A percentile compares a stretch with the other conserved stretches of the same genome.
phyloP scores from a whole-genome alignment of 2,888 invertebrate species.

The Stenodera caucasica region DNA sequence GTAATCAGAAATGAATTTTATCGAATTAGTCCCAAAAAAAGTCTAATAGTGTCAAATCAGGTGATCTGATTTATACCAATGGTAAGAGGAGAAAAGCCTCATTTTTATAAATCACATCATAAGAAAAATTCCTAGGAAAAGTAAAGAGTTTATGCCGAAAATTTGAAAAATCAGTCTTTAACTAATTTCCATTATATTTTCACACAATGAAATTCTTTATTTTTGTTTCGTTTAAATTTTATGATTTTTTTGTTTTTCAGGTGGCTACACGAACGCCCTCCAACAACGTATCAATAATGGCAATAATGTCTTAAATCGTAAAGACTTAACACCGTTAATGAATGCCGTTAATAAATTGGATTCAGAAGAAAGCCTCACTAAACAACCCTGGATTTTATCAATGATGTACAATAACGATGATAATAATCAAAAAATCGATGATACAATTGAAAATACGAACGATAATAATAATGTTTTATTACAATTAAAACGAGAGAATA shows the following conservation, averaged over 20 bases:
- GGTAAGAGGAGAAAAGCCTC: too few species aligned
- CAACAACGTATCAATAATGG: constrained; percentile 66
- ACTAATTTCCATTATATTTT: too few species aligned
- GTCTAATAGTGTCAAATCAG: too few species aligned
- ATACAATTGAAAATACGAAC: constrained; percentile 57
- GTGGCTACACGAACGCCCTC: constrained; percentile 62
- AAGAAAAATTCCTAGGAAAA: too few species aligned
- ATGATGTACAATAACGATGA: constrained; percentile 42
- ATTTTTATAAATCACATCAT: too few species aligned
- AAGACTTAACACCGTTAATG: constrained; percentile 60
- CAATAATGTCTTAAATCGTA: constrained; percentile 59
- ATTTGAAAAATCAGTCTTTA: too few species aligned
- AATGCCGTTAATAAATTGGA: constrained; percentile 62
- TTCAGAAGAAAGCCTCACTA: constrained; percentile 56
- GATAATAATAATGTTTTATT: constrained; percentile 63
- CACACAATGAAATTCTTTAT: too few species aligned
- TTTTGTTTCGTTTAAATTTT: too few species aligned
- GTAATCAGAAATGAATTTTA: too few species aligned
- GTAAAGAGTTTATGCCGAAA: too few species aligned
- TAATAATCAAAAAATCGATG: constrained; percentile 57
- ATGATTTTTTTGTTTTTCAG: constrained; percentile 48
- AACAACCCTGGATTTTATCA: constrained; percentile 53
- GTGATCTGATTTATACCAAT: too few species aligned
- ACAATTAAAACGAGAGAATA: constrained; percentile 78
- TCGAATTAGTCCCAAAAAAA: too few species aligned